These are phyloP conservation scores for Tigriopus californicus DNA, from an alignment of 2,888 invertebrate genomes.

Conservation along the genomic window DNA sequence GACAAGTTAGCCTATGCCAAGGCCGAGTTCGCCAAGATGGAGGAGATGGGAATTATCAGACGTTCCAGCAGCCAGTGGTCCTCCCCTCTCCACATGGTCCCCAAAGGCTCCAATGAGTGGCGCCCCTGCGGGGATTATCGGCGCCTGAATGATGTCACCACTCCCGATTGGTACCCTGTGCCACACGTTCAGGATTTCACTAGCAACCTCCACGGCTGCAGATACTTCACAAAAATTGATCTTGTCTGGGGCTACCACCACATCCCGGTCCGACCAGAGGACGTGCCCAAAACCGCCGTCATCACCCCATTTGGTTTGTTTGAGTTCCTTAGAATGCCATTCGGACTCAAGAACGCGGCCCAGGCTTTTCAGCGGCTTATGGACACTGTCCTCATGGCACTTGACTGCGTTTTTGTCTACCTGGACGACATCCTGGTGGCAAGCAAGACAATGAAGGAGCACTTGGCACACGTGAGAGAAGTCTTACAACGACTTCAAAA, in stretches of 20 bases:
- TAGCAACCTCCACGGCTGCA: constrained; percentile 14
- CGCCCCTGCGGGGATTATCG: constrained; percentile 28
- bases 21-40: too few species aligned
- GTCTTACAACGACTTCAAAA: not conserved
- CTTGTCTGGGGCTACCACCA: constrained; percentile 26
- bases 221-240: constrained; percentile 20
- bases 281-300: constrained; percentile 27
- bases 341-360: constrained; percentile 27
- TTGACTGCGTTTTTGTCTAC: constrained; percentile 24
- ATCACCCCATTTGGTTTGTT: constrained; percentile 26
- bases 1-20: too few species aligned
- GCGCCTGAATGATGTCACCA: constrained; percentile 23
- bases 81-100: not conserved
- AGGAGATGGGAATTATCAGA: not conserved
- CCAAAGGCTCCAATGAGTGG: not conserved
- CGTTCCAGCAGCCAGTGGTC: not conserved
- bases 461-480: not conserved
- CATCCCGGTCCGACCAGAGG: constrained; percentile 25
- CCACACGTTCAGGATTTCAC: constrained; percentile 26
- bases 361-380: constrained; percentile 27
- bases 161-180: constrained; percentile 26
- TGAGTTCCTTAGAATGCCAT: constrained; percentile 25
- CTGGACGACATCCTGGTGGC: constrained; percentile 24
- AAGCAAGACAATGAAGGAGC: not conserved
- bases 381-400: constrained; percentile 20